Evolutionary conservation across 2,888 invertebrate species (phyloP).

Genomic region (Parnassius glacialis): DNA sequence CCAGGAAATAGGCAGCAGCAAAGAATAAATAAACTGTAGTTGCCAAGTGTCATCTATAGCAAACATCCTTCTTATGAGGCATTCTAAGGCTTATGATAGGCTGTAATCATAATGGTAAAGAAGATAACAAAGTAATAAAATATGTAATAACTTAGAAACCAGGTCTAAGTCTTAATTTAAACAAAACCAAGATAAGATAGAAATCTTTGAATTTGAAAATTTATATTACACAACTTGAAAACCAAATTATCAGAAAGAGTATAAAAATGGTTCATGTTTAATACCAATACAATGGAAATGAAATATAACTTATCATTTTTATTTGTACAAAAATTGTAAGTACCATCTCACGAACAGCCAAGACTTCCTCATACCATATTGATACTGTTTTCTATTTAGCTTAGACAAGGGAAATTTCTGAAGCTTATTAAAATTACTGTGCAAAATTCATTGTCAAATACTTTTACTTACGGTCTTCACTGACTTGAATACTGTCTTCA

Average conservation of each 20-base stretch:
- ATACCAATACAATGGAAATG: not conserved
- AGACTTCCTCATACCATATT: not conserved
- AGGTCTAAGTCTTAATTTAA: slow-evolving; percentile 35
- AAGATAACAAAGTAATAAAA: slow-evolving; percentile 40
- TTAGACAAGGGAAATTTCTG: too few species aligned
- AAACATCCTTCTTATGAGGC: too few species aligned
- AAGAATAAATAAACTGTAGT: too few species aligned
- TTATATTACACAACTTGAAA: slow-evolving; percentile 4
- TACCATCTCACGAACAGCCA: not conserved
- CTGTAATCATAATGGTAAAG: slow-evolving; percentile 24
- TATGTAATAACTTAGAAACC: slow-evolving; percentile 37
- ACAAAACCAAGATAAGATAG: slow-evolving; percentile 44
- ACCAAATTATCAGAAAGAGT: slow-evolving; percentile 7
- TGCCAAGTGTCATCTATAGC: too few species aligned
- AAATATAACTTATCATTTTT: not conserved
- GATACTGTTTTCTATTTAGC: too few species aligned
- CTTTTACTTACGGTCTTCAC: too few species aligned
- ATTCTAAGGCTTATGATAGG: not conserved
- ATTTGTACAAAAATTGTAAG: not conserved
- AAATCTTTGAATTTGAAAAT: slow-evolving; percentile 36
- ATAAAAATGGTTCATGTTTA: slow-evolving; percentile 8
- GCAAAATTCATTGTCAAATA: too few species aligned
- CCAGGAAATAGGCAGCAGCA: too few species aligned
- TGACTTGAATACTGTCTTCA: too few species aligned
- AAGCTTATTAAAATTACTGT: too few species aligned